Percentiles rank a stretch among this genome's conserved stretches.
These are phyloP conservation scores for Deroplatys truncata DNA, from an alignment of 2,888 invertebrate genomes.

Conservation along the genomic window DNA sequence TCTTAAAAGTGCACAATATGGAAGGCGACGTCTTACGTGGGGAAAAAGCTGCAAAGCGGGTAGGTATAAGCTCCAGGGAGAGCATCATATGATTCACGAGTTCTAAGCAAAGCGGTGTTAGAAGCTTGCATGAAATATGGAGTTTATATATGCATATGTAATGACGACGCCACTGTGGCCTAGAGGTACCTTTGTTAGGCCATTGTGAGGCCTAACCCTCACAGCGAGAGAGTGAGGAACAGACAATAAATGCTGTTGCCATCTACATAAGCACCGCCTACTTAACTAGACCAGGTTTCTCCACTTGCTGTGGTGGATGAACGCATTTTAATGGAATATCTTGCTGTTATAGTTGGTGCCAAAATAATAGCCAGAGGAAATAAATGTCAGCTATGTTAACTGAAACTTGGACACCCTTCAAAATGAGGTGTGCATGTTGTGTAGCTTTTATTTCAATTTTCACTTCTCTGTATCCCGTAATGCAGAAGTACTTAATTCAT, in stretches of 20 bases:
- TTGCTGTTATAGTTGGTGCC: too few relatives aligned
- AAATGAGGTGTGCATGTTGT: too few relatives aligned
- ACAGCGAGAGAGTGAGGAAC: not conserved
- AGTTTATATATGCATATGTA: constrained; percentile 2
- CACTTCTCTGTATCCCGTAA: too few relatives aligned
- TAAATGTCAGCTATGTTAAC: not conserved
- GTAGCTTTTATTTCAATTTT: too few relatives aligned
- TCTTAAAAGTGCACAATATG: not conserved
- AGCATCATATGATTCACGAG: not conserved
- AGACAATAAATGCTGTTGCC: not conserved
- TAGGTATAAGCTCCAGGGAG: not conserved
- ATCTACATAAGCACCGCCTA: not conserved
- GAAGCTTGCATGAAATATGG: not conserved
- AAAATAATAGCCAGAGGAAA: not conserved
- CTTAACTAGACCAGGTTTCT: not conserved
- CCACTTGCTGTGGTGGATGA: not conserved
- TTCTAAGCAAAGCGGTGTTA: not conserved
- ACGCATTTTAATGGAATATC: not conserved
- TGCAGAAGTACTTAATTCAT: too few relatives aligned
- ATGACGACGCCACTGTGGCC: not conserved
- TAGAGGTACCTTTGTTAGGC: not conserved
- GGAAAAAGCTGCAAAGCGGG: not conserved
- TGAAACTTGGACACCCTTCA: too few relatives aligned
- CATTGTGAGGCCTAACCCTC: not conserved
- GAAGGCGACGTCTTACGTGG: not conserved